These are phyloP conservation scores for Corydoras sp. DNA, from an alignment of 2,113 vertebrate species.

Conservation along the genomic window DNA sequence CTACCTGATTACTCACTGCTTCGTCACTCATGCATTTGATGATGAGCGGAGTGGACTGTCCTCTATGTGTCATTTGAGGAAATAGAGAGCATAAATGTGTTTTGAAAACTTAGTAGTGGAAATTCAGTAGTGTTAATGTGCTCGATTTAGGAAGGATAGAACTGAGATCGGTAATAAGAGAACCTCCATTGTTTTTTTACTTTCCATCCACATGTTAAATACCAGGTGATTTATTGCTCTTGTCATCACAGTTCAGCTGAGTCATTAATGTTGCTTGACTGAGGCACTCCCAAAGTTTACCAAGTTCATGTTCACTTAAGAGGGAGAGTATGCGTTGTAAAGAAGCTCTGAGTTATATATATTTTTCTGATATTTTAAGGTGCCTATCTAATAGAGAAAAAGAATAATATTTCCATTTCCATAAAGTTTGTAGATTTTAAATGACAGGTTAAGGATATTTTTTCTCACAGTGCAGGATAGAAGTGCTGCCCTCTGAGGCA, in stretches of 20 bases:
- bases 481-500: too few relatives aligned
- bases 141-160: background rate
- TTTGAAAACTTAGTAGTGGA: too few relatives aligned
- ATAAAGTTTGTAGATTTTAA: too few relatives aligned
- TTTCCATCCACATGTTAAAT: background rate
- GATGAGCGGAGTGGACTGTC: too few relatives aligned
- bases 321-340: conserved; percentile 12
- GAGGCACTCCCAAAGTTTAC: conserved; percentile 21
- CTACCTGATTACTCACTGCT: too few relatives aligned
- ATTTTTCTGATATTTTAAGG: conserved; percentile 14
- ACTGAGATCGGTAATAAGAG: conserved; percentile 3
- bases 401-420: too few relatives aligned
- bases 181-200: conserved; percentile 24
- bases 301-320: conserved; percentile 24
- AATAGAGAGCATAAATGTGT: too few relatives aligned
- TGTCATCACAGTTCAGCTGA: background rate
- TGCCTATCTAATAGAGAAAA: too few relatives aligned
- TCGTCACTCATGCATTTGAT: too few relatives aligned
- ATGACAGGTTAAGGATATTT: too few relatives aligned
- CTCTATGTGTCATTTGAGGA: too few relatives aligned
- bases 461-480: too few relatives aligned
- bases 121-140: conserved; percentile 8
- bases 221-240: conserved; percentile 6
- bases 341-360: background rate
- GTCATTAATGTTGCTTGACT: conserved; percentile 21